A percentile compares a stretch with the other conserved stretches of the same genome.
phyloP scores from a whole-genome alignment of 2,113 vertebrate species.

The Cichladusa arquata region DNA sequence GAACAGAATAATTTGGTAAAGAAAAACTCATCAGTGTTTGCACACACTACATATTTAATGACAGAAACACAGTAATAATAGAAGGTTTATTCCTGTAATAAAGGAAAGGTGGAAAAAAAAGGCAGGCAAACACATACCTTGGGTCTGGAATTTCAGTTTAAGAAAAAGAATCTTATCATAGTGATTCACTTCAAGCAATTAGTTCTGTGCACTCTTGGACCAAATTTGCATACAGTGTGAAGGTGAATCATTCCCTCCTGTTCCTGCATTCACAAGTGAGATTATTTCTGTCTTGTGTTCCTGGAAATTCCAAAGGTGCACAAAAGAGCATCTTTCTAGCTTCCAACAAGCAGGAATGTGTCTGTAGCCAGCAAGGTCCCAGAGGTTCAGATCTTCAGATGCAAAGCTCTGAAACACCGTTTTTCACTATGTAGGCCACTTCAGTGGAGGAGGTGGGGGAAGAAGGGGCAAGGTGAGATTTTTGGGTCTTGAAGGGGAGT shows the following conservation, averaged over 20 bases:
- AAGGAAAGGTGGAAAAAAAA: neutral
- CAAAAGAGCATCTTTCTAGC: neutral
- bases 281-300: neutral
- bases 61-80: neutral
- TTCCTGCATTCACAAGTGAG: neutral
- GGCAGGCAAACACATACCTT: neutral
- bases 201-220: neutral
- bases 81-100: neutral
- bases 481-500: neutral
- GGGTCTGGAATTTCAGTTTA: neutral
- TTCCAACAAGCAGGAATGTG: neutral
- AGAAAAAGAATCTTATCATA: neutral
- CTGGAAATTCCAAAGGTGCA: neutral
- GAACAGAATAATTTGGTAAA: neutral
- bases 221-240: neutral
- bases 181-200: neutral
- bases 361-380: neutral
- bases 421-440: neutral
- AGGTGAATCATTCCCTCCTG: neutral
- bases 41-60: neutral
- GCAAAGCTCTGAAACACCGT: neutral
- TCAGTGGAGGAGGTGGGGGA: accelerated
- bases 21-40: neutral
- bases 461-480: neutral
- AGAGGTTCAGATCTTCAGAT: neutral